Evolutionary conservation across 2,113 vertebrate genomes (phyloP).

Genomic region (Andinoacara biseriatus): DNA sequence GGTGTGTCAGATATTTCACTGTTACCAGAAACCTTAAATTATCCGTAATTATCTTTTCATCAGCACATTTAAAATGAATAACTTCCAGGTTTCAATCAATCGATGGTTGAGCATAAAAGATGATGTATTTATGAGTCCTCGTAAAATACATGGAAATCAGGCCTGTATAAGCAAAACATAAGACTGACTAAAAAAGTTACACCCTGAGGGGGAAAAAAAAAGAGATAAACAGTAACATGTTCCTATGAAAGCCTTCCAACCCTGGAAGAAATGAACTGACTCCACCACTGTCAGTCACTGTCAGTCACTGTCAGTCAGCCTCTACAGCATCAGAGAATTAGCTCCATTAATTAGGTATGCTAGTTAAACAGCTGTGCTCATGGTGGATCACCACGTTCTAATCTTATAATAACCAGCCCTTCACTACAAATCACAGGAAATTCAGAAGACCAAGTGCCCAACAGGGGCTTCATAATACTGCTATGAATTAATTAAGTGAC

Average conservation of each 20-base stretch:
- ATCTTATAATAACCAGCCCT: background rate
- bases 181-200: background rate
- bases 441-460: background rate
- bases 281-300: accelerated
- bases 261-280: background rate
- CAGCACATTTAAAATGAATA: background rate
- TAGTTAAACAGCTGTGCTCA: background rate
- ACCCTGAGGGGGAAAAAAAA: too few species aligned
- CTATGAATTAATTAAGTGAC: background rate
- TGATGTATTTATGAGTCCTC: background rate
- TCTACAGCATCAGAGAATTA: background rate
- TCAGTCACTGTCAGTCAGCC: background rate
- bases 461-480: background rate
- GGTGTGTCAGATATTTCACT: background rate
- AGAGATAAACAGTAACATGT: accelerated
- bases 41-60: background rate
- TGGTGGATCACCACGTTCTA: background rate
- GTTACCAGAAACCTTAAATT: background rate
- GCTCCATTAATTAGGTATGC: background rate
- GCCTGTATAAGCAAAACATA: background rate
- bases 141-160: background rate
- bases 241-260: background rate
- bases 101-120: background rate
- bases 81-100: background rate
- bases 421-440: background rate